phyloP scores from a whole-genome alignment of 2,888 invertebrate species.

The Cotesia congregata region DNA sequence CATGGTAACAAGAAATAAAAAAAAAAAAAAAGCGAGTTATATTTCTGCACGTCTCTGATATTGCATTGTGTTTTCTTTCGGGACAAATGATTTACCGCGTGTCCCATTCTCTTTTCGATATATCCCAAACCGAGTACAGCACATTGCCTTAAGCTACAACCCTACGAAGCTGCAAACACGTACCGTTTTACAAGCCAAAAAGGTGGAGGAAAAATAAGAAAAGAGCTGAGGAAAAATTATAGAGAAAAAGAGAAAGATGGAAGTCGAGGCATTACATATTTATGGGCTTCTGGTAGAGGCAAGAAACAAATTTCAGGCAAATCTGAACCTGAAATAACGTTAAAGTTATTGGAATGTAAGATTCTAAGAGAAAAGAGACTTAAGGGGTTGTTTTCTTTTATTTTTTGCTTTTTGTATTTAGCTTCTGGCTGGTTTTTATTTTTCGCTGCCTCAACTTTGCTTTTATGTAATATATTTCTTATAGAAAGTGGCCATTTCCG shows the following conservation, averaged over 20 bases:
- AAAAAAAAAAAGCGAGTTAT: slow-evolving; percentile 40
- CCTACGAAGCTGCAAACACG: slow-evolving; percentile 56
- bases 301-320: slow-evolving; percentile 67
- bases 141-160: slow-evolving; percentile 35
- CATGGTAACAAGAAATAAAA: slow-evolving; percentile 44
- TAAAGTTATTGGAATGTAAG: slow-evolving; percentile 62
- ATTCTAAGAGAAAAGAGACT: slow-evolving; percentile 36
- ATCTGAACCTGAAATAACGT: slow-evolving; percentile 66
- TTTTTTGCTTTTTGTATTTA: slow-evolving; percentile 26
- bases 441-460: slow-evolving; percentile 3
- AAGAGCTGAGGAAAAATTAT: slow-evolving; percentile 21
- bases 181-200: slow-evolving; percentile 59
- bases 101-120: slow-evolving; percentile 55
- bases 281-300: slow-evolving; percentile 67
- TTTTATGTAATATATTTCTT: slow-evolving; percentile 17
- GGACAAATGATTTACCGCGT: slow-evolving; percentile 68
- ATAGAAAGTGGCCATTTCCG: slow-evolving; percentile 36
- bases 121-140: slow-evolving; percentile 48
- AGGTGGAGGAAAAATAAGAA: slow-evolving; percentile 32
- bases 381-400: slow-evolving; percentile 23
- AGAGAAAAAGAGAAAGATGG: slow-evolving; percentile 35
- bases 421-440: slow-evolving; percentile 20
- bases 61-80: slow-evolving; percentile 68
- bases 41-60: slow-evolving; percentile 47
- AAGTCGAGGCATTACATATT: slow-evolving; percentile 67